A percentile compares a stretch with the other conserved stretches of the same genome.
Evolutionary conservation across 1,140 invertebrate species (phyloP).

Genomic region (Solenopsis invicta): DNA sequence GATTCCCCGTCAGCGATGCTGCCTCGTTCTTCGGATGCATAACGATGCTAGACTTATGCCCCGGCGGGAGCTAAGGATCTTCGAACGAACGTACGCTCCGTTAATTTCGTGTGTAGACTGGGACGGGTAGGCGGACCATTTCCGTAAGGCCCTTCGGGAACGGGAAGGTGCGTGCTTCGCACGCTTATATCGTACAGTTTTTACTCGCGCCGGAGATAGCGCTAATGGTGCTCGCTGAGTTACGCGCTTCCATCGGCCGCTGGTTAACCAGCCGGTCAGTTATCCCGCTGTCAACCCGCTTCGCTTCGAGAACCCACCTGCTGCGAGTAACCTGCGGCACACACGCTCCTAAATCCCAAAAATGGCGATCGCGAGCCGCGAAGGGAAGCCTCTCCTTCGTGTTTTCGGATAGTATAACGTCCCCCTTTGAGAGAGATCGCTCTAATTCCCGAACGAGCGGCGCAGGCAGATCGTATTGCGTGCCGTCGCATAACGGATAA

Average conservation of each 20-base stretch:
- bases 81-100: not conserved
- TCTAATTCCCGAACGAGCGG: not conserved
- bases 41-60: slow-evolving; percentile 28
- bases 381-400: slow-evolving; percentile 61
- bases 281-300: slow-evolving; percentile 71
- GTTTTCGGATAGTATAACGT: slow-evolving; percentile 42
- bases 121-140: slow-evolving; percentile 23
- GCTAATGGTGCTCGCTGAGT: slow-evolving; percentile 83
- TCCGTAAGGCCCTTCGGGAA: slow-evolving; percentile 12
- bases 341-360: slow-evolving; percentile 77
- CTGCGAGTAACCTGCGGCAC: slow-evolving; percentile 76
- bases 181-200: slow-evolving; percentile 66
- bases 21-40: slow-evolving; percentile 8
- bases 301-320: slow-evolving; percentile 80
- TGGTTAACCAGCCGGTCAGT: slow-evolving; percentile 75
- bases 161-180: slow-evolving; percentile 74
- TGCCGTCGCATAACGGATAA: slow-evolving; percentile 30
- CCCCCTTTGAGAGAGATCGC: not conserved
- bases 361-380: slow-evolving; percentile 67
- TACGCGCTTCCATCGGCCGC: slow-evolving; percentile 79
- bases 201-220: slow-evolving; percentile 75
- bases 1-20: slow-evolving; percentile 6
- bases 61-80: not conserved
- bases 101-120: slow-evolving; percentile 35
- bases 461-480: slow-evolving; percentile 23